phyloP scores from a whole-genome alignment of 2,113 vertebrate species.

The Camelus dromedarius region DNA sequence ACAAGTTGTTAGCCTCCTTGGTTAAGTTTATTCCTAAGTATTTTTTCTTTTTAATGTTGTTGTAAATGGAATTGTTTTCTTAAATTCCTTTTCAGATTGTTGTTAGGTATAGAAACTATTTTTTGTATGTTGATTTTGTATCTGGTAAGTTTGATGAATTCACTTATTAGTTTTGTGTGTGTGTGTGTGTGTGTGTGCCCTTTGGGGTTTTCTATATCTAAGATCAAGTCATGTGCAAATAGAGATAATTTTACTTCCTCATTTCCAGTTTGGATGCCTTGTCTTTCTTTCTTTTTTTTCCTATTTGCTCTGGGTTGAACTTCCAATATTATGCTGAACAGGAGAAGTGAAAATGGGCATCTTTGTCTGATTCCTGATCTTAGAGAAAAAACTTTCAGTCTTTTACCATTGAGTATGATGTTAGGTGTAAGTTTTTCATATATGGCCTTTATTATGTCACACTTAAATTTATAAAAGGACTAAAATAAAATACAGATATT shows the following conservation, averaged over 20 bases:
- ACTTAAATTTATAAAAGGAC: background rate
- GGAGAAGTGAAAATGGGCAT: background rate
- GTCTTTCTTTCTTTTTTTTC: slow-evolving; percentile 27
- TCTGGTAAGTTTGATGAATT: background rate
- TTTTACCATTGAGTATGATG: background rate
- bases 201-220: background rate
- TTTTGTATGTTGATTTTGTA: background rate
- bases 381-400: background rate
- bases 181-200: background rate
- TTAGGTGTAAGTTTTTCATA: background rate
- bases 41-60: slow-evolving; percentile 3
- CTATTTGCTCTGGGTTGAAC: background rate
- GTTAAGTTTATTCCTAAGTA: background rate
- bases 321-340: background rate
- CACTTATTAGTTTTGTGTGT: background rate
- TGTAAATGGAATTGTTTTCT: background rate
- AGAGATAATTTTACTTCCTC: background rate
- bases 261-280: background rate
- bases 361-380: background rate
- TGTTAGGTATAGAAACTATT: background rate
- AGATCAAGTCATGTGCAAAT: background rate
- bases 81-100: background rate
- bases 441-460: background rate
- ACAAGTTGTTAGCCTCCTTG: background rate
- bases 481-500: slow-evolving; percentile 39